Percentiles rank a stretch among this genome's conserved stretches.
These are phyloP conservation scores for Heliconius eleuchia DNA, from an alignment of 1,140 invertebrate genomes.

Conservation along the genomic window DNA sequence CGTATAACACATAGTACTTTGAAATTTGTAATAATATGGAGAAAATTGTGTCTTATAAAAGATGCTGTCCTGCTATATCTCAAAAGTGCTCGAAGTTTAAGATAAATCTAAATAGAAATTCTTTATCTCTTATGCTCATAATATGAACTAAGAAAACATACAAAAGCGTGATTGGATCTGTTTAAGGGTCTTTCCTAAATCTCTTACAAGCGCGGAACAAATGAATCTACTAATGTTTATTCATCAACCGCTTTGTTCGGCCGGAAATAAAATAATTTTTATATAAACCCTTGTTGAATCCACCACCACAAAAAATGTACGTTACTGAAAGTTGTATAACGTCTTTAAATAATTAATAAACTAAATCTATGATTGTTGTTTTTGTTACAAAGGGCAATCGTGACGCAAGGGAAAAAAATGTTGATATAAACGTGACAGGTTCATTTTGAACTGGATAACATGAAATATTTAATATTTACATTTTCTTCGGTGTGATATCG, in stretches of 20 bases:
- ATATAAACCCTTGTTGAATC: neutral
- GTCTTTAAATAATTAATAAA: neutral
- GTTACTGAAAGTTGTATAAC: too few species aligned
- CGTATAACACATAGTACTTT: too few species aligned
- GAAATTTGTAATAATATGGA: too few species aligned
- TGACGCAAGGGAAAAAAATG: too few species aligned
- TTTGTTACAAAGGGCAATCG: neutral
- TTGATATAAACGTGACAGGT: too few species aligned
- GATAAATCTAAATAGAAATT: too few species aligned
- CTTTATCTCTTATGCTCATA: neutral
- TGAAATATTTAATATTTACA: too few species aligned
- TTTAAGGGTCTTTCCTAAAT: neutral
- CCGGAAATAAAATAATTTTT: constrained; percentile 3
- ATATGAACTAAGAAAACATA: neutral
- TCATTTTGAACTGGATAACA: too few species aligned
- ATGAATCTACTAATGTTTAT: constrained; percentile 4
- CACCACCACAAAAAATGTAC: neutral
- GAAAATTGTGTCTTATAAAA: too few species aligned
- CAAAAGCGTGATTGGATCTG: neutral
- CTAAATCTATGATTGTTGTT: neutral
- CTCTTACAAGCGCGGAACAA: neutral
- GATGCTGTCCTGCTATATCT: too few species aligned
- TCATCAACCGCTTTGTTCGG: neutral
- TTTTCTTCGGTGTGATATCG: too few species aligned
- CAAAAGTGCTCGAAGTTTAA: too few species aligned